Percentiles rank a stretch among this genome's conserved stretches.
Evolutionary conservation across 2,888 invertebrate genomes (phyloP).

Genomic region (Diaprepes abbreviatus): DNA sequence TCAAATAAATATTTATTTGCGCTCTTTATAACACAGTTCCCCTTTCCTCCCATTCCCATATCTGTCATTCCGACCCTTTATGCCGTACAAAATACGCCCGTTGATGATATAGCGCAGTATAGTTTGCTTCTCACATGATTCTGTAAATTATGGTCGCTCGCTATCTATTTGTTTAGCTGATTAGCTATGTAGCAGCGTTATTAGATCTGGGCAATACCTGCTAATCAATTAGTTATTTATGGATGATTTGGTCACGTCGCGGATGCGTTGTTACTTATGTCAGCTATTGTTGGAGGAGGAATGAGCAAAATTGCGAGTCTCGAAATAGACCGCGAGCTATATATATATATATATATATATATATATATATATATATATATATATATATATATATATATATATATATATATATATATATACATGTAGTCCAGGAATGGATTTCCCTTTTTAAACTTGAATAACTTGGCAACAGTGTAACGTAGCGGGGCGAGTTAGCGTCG

Average conservation of each 20-base stretch:
- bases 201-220: conserved; percentile 69
- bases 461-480: too few species aligned
- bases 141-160: conserved; percentile 67
- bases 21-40: too few species aligned
- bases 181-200: conserved; percentile 69
- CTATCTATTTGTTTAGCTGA: conserved; percentile 70
- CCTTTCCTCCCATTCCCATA: neutral
- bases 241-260: conserved; percentile 52
- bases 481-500: too few species aligned
- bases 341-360: too few species aligned
- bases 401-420: too few species aligned
- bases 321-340: too few species aligned
- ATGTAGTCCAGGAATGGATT: too few species aligned
- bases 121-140: conserved; percentile 45
- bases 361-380: too few species aligned
- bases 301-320: neutral
- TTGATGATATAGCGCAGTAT: conserved; percentile 63
- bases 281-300: neutral
- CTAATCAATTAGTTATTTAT: conserved; percentile 70
- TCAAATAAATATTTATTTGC: too few species aligned
- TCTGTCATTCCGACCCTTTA: conserved; percentile 53
- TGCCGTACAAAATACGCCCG: conserved; percentile 67
- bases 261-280: conserved; percentile 4
- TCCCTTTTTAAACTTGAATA: too few species aligned
- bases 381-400: too few species aligned